These are phyloP conservation scores for Lordiphosa collinella DNA, from an alignment of 1,140 invertebrate genomes.

Conservation along the genomic window DNA sequence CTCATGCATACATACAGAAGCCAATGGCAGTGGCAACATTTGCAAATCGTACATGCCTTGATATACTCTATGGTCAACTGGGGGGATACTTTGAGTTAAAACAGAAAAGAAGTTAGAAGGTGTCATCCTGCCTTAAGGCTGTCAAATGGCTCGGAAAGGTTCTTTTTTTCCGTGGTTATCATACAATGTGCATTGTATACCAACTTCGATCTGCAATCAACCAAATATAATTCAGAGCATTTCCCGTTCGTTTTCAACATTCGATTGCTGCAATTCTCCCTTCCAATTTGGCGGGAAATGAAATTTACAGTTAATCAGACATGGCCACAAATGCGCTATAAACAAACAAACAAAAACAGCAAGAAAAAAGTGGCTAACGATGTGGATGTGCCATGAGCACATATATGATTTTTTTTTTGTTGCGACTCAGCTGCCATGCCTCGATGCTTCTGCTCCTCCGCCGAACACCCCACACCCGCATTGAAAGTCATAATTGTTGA, in stretches of 20 bases:
- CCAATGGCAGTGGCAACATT: constrained; percentile 12
- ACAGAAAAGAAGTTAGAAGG: too few relatives aligned
- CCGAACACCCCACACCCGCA: constrained; percentile 10
- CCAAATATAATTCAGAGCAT: neutral
- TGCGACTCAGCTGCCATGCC: constrained; percentile 6
- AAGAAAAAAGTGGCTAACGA: constrained; percentile 54
- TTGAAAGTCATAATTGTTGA: constrained; percentile 70
- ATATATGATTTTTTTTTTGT: constrained; percentile 23
- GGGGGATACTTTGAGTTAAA: neutral
- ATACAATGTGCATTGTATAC: too few relatives aligned
- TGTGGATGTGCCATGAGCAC: constrained; percentile 30
- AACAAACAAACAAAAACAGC: constrained; percentile 55
- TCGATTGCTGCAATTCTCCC: neutral
- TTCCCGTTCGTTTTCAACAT: neutral
- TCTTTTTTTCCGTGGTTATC: too few relatives aligned
- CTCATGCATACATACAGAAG: constrained; percentile 1
- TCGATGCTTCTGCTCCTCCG: neutral
- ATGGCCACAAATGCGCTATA: constrained; percentile 74
- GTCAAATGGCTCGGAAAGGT: too few relatives aligned
- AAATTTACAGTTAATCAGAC: constrained; percentile 76
- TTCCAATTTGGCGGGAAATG: constrained; percentile 37
- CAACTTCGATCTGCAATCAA: too few relatives aligned
- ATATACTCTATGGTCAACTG: constrained; percentile 11
- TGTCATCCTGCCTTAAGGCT: too few relatives aligned
- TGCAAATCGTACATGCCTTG: constrained; percentile 21